phyloP scores from a whole-genome alignment of 2,113 vertebrate genomes.

The Cavia aperea region DNA sequence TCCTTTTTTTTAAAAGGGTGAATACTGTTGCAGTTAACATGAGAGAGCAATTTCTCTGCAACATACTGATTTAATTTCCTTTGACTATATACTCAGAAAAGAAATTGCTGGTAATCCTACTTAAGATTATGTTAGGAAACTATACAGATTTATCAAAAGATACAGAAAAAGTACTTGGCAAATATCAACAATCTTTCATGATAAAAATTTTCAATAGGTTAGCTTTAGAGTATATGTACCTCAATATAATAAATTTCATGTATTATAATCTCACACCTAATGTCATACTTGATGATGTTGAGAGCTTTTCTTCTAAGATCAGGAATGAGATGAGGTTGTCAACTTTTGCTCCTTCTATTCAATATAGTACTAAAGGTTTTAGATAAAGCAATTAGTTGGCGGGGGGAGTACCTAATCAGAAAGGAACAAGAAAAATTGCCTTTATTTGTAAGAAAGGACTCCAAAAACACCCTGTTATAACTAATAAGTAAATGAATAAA shows the following conservation, averaged over 20 bases:
- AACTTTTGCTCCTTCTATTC: background rate
- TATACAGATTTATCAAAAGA: background rate
- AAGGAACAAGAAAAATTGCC: background rate
- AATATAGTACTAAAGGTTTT: background rate
- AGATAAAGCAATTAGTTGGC: background rate
- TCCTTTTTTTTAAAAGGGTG: background rate
- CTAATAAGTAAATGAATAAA: background rate
- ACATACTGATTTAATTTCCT: background rate
- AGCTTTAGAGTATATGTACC: background rate
- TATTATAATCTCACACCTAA: background rate
- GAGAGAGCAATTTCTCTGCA: background rate
- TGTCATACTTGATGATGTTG: background rate
- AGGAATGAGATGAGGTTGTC: background rate
- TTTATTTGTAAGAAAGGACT: background rate
- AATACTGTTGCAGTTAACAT: background rate
- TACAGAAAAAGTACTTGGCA: background rate
- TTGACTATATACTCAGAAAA: background rate
- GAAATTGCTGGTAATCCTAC: background rate
- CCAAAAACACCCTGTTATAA: background rate
- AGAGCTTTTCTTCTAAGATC: background rate
- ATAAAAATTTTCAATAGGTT: background rate
- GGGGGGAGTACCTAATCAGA: background rate
- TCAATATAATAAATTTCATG: background rate
- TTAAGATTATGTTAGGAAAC: background rate
- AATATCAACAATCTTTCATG: background rate